A percentile compares a stretch with the other conserved stretches of the same genome.
phyloP scores from a whole-genome alignment of 2,113 vertebrate species.

The Athene noctua region DNA sequence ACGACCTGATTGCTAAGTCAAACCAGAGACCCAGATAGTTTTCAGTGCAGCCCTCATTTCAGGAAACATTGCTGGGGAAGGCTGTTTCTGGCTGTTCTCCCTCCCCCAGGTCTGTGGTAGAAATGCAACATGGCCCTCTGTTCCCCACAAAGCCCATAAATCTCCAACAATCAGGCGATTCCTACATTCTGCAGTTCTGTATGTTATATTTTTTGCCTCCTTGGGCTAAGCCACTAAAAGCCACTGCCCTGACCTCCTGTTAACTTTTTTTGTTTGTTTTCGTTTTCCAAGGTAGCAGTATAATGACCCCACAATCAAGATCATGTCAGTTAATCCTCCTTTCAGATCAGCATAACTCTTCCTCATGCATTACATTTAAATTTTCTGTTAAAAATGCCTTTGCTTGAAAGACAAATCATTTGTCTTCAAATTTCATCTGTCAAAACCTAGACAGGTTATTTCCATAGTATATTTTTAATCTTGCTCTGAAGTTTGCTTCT shows the following conservation, averaged over 20 bases:
- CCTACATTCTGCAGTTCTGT: conserved; percentile 2
- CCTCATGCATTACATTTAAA: conserved; percentile 49
- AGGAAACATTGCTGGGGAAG: neutral
- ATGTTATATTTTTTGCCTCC: neutral
- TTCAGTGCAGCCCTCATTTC: neutral
- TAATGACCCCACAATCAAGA: conserved; percentile 11
- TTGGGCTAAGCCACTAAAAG: conserved; percentile 8
- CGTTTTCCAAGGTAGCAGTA: neutral
- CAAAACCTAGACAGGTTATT: conserved; percentile 43
- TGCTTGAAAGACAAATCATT: conserved; percentile 56
- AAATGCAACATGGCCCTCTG: neutral
- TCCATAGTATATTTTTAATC: conserved; percentile 61
- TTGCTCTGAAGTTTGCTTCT: conserved; percentile 40
- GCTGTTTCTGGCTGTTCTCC: neutral
- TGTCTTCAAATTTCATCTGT: conserved; percentile 63
- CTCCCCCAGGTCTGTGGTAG: neutral
- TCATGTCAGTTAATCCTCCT: conserved; percentile 18
- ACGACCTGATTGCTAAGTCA: conserved; percentile 11
- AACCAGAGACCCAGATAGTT: neutral
- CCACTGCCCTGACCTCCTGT: neutral
- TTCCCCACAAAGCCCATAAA: conserved; percentile 46
- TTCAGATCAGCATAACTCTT: conserved; percentile 29
- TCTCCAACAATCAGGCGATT: neutral
- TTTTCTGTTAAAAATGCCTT: conserved; percentile 40
- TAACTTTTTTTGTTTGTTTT: conserved; percentile 1